Base-by-base conservation (phyloP, 2,113 vertebrate genomes). In the Petaurus breviceps region DNA sequence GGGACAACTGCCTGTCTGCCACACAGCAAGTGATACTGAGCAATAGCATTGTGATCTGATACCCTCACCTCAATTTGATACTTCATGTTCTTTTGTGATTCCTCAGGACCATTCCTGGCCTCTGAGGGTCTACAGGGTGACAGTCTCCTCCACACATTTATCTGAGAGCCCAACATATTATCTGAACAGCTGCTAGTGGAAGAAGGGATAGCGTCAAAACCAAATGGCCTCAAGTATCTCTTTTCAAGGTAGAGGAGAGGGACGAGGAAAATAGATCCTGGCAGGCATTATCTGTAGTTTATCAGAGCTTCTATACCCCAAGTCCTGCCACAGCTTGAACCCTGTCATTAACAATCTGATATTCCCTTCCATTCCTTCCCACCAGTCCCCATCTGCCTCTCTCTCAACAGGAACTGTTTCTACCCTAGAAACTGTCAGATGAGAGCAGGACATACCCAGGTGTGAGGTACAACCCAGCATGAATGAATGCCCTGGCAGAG, bases 201-300 rank as follows among this genome's bases (percentile, higher is more conserved):
- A 8, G 4, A 97, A 95, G 96, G 90, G n/a, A 43, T 92, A 52
- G 47, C 51, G 26, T 97, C 95, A 97, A 97, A 97, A 43, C 68
- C 92, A 91, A 94, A 77, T 49, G 54, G 93, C 94, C 1, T 90
- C 47, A 95, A 96, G 68, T 54, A 92, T 47, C 46, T 94, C 57
- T 96, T 93, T 90, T 91, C 93, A 84, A 84, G 28, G 19, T 43
- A 3, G n/a, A 16, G 19, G n/a, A 84, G n/a, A 84, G 19, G n/a
- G n/a, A 84, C 2, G 19, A 84, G n/a, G 16, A n/a, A 55, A 91
- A 94, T 51, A 93, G 9, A 68, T 46, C 68, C 54, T 43, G 19
- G 91, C 19, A 52, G 25, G 31, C 94, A 90, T 49, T 37, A 94
- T n/a, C 19, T 91, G 68, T 37, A 89, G n/a, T 90, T 92, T 0